Conservation (phyloP, 2,113 vertebrate species). For the Cettia cetti region DNA sequence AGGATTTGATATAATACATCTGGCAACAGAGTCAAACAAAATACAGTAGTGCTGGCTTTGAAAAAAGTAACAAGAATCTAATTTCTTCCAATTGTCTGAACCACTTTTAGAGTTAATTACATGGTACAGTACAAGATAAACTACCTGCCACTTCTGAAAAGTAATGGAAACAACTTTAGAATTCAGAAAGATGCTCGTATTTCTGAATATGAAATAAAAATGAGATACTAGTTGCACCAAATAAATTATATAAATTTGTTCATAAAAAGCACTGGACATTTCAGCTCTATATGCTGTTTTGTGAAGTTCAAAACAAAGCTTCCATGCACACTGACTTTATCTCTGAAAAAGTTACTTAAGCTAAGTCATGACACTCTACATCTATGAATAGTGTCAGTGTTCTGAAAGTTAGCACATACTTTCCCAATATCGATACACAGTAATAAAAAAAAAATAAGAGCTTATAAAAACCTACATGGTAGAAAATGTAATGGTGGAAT, state of each 20-base stretch:
- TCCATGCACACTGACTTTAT: neutral
- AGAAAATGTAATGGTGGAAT: neutral
- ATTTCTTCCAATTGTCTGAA: slow-evolving; percentile 14
- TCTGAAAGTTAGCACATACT: neutral
- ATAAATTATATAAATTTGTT: neutral
- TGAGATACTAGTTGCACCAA: neutral
- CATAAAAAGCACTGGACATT: neutral
- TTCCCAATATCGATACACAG: neutral
- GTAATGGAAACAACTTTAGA: neutral
- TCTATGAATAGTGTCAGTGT: neutral
- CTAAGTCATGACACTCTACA: neutral
- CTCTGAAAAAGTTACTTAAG: neutral
- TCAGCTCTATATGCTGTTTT: neutral
- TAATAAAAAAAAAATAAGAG: neutral
- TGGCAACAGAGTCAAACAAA: slow-evolving; percentile 21
- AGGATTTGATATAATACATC: slow-evolving; percentile 10
- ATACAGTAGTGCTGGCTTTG: neutral
- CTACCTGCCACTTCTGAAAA: neutral
- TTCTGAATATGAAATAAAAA: neutral
- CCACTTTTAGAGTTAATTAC: neutral
- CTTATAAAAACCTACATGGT: neutral
- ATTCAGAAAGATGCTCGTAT: neutral
- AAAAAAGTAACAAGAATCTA: neutral
- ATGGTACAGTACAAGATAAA: neutral
- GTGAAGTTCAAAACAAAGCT: neutral